Base-by-base conservation (phyloP, 2,113 vertebrate species). In the Coracopsis vasa region DNA sequence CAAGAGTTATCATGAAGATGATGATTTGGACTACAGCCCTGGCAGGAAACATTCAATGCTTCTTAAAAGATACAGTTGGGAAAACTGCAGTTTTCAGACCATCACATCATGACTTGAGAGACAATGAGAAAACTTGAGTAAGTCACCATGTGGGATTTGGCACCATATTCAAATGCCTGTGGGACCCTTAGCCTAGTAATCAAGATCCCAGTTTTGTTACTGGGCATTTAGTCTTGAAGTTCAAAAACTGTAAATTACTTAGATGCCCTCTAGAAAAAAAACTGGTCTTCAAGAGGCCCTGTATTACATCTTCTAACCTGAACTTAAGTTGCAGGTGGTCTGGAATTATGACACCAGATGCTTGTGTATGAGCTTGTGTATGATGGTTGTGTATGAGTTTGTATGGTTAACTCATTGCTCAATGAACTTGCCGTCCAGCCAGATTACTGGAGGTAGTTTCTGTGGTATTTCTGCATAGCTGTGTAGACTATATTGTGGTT, bases 221-320 rank as follows among this genome's bases (percentile, higher is more conserved):
- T 48, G 42, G 6, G 13, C 6, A 6, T 50, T 72, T 29, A 21
- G 10, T 60, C 20, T 10, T 69, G 58, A 88, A 39, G 3, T 29
- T 82, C 56, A 80, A 24, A 3, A 8, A 39, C 9, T 18, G 13
- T 33, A 19, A 28, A 29, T 13, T 9, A 24, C 23, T 73, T 31
- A 70, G 35, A 24, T 58, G 7, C 7, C 20, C 10, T n/a, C 24
- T 4, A 37, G 27, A 35, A 75, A 69, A 29, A 70, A 70, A 24
- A 13, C 0, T 7, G 10, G 6, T 24, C 7, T 24, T 90, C 29
- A 24, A 29, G 47, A 75, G 3, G 4, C 1, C 14, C 5, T 3
- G 1, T 20, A 13, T 58, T 86, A 3, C n/a, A 37, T 53, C 33
- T 69, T 51, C 23, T 64, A 47, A 29, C 25, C 7, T 23, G 23